Evolutionary conservation across 2,113 vertebrate species (phyloP), one percentile per base, ranked within the genome.

Genomic region (Antennarius striatus): DNA sequence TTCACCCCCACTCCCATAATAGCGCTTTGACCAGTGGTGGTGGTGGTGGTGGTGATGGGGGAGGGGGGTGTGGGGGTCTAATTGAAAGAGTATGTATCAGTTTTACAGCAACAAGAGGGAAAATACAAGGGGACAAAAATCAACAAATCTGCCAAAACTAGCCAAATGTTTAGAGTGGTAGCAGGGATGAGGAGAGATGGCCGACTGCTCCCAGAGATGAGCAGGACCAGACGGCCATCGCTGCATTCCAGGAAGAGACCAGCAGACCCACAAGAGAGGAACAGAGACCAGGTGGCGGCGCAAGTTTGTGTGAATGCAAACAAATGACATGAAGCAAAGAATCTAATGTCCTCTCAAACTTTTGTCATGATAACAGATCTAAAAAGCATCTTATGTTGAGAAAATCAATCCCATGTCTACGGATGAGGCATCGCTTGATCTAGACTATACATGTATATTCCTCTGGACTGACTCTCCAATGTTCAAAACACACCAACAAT

Each of bases 141-240:
- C 90, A 90, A 90, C 90, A 90, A 89, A 90, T 91, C 90, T 89
- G 83, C 86, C 87, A 88, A 90, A 91, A 90, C 79, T 88, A 88
- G 90, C 86, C 84, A 90, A 90, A 90, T 91, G 90, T 91, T 91
- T 90, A 89, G 86, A 91, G 89, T 84, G 80, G 79, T 75, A 88
- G 89, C 86, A 87, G 81, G 78, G 73, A 88, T 53, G 77, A 85
- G 84, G 85, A 89, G 80, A 84, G 81, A 88, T 75, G 82, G 84
- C 75, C 79, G 86, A 83, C 84, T 87, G 75, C 86, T 87, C 77
- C 79, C 77, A 83, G 83, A 80, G 88, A 91, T 86, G 88, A 90
- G 90, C 84, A 77, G 83, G 85, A 87, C 74, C 87, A 90, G 90
- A 89, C 85, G 73, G 63, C 75, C 86, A 87, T 64, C 6, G 13